Evolutionary conservation across 2,797 vertebrate genomes (phyloP).

Genomic region (Okamejei kenojei): DNA sequence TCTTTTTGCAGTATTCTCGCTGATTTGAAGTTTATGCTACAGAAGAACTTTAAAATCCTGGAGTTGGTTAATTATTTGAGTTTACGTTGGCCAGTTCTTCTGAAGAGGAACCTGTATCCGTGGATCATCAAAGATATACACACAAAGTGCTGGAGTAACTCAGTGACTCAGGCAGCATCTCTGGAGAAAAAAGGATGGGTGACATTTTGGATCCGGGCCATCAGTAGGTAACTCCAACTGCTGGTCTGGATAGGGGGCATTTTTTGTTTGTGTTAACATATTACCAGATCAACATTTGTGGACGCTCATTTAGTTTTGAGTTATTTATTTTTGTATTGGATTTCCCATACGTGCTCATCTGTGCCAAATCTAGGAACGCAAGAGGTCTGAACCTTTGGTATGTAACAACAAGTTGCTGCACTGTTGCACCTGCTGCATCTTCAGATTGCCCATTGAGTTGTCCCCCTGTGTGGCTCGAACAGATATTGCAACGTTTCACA

Average conservation of each 20-base stretch:
- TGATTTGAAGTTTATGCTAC: too few relatives aligned
- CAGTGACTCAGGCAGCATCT: too few relatives aligned
- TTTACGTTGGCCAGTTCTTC: too few relatives aligned
- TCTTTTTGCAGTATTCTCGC: too few relatives aligned
- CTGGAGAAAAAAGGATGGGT: too few relatives aligned
- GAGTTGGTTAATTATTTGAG: too few relatives aligned
- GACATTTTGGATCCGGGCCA: too few relatives aligned
- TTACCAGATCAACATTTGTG: not conserved
- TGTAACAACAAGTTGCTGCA: not conserved
- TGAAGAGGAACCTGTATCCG: too few relatives aligned
- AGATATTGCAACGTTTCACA: not conserved
- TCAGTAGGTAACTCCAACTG: too few relatives aligned
- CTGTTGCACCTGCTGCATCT: not conserved
- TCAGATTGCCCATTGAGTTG: not conserved
- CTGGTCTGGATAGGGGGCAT: not conserved
- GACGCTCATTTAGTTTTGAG: not conserved
- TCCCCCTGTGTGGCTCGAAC: not conserved
- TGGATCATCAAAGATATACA: too few relatives aligned
- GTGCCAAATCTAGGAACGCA: not conserved
- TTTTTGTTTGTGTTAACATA: not conserved
- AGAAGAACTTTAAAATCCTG: too few relatives aligned
- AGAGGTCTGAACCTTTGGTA: not conserved
- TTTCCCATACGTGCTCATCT: not conserved
- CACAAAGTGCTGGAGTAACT: too few relatives aligned
- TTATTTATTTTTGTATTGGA: not conserved